Conservation (phyloP, 2,888 invertebrate genomes). For the Hyalella azteca region DNA sequence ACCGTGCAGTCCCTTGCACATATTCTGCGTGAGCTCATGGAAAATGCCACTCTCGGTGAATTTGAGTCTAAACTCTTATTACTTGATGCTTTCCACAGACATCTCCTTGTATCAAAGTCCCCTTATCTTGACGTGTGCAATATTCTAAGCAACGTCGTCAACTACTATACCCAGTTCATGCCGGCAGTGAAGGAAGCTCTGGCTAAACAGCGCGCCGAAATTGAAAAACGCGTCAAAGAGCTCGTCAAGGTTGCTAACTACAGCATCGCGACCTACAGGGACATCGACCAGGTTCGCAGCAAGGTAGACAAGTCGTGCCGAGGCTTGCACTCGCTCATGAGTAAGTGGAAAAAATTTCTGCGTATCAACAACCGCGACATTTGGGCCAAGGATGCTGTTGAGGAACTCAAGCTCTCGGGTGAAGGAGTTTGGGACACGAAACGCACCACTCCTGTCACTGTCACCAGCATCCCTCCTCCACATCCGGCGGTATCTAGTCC, state of each 20-base stretch:
- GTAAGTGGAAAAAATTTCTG: constrained; percentile 74
- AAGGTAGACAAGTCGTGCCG: constrained; percentile 87
- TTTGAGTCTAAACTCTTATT: constrained; percentile 79
- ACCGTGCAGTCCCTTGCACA: constrained; percentile 59
- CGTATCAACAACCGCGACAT: constrained; percentile 18
- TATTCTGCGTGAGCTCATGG: constrained; percentile 81
- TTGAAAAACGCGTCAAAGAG: constrained; percentile 90
- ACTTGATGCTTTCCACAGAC: constrained; percentile 81
- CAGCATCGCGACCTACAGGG: constrained; percentile 76
- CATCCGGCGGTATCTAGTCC: background rate
- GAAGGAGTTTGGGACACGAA: background rate
- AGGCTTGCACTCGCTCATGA: constrained; percentile 83
- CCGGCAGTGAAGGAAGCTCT: constrained; percentile 72
- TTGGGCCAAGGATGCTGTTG: background rate
- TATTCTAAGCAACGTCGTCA: constrained; percentile 77
- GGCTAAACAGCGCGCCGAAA: constrained; percentile 75
- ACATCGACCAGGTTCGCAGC: constrained; percentile 90
- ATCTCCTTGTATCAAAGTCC: constrained; percentile 68
- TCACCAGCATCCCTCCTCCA: background rate
- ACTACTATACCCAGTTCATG: constrained; percentile 83
- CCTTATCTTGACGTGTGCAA: background rate
- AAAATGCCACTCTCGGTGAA: constrained; percentile 82
- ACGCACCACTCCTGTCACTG: background rate
- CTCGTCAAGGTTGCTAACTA: constrained; percentile 94
- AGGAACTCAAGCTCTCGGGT: constrained; percentile 2